Evolutionary conservation across 2,113 vertebrate genomes (phyloP).

Genomic region (Atractosteus spatula): DNA sequence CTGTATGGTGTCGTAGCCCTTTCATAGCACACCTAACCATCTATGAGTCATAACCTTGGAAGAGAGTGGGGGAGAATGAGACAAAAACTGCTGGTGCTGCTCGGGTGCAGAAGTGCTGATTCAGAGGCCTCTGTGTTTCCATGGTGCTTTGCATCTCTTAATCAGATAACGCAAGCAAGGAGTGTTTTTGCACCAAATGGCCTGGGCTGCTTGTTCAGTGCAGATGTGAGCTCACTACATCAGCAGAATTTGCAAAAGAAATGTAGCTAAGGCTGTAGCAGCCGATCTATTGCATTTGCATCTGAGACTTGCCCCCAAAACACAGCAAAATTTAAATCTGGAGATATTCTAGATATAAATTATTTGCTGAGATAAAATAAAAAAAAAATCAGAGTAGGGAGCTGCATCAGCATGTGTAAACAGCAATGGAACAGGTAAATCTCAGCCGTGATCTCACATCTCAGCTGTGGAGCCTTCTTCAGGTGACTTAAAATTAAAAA

Average conservation of each 20-base stretch:
- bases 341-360: no score
- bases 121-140: constrained; percentile 48
- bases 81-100: not conserved
- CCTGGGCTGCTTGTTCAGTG: constrained; percentile 33
- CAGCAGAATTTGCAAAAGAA: constrained; percentile 47
- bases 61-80: not conserved
- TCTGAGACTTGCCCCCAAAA: constrained; percentile 19
- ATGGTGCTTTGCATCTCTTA: constrained; percentile 44
- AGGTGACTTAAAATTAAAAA: no score
- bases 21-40: not conserved
- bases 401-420: no score
- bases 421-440: no score
- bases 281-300: constrained; percentile 44
- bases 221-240: constrained; percentile 40
- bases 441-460: no score
- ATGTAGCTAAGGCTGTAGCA: constrained; percentile 24
- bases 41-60: constrained; percentile 8
- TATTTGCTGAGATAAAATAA: no score
- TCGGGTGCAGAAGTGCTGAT: constrained; percentile 51
- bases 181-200: constrained; percentile 60
- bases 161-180: constrained; percentile 45
- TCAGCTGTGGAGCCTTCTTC: no score
- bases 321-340: constrained; percentile 15
- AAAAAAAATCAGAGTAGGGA: no score
- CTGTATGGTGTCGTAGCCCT: not conserved